Base-by-base conservation (phyloP, 1,140 invertebrate genomes). In the Drosophila hydei region DNA sequence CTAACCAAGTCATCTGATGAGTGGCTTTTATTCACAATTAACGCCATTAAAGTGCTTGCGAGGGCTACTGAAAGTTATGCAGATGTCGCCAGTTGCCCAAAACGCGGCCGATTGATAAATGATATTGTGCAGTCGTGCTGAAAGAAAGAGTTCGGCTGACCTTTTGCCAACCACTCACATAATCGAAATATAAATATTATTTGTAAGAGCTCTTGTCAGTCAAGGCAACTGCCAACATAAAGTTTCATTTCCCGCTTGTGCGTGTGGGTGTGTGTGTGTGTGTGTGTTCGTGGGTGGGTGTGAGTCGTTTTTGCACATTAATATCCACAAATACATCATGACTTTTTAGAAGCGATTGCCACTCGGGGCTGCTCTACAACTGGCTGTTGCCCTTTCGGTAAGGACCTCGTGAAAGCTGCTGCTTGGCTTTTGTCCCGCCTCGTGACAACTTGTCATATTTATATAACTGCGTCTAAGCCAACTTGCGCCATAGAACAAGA, bases 261-360 rank as follows among this genome's bases (percentile, higher is more conserved):
- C 2, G 14, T 42, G 64, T 65, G 25, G 58, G 52, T 56, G 42
- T 56, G 42, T 18, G 18, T 58, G 33, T 70, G 47, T 62, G 48
- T 12, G 45, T 43, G 43, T 38, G 47, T 19, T 47, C 40, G 51
- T 60, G 51, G 63, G 50, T 52, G 75, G 36, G 36, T 75, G 63
- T 43, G 54, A 72, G 65, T 71, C 70, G 75, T 77, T 81, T 87
- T 88, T 77, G 75, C 77, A 87, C 83, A 81, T 81, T 87, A 88
- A 87, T 87, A 72, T 78, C 68, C 75, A 72, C 81, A 88, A 87
- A 87, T 87, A 88, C 81, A 81, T 87, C 81, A 87, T 87, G 83
- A 88, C 77, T 87, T 87, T 72, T 81, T 83, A 83, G 81, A 87
- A 87, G 81, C 75, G 70, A 50, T 77, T 72, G 68, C 83, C 81